Conservation (phyloP, 2,888 invertebrate species). For the Cyrtodaria siliqua region DNA sequence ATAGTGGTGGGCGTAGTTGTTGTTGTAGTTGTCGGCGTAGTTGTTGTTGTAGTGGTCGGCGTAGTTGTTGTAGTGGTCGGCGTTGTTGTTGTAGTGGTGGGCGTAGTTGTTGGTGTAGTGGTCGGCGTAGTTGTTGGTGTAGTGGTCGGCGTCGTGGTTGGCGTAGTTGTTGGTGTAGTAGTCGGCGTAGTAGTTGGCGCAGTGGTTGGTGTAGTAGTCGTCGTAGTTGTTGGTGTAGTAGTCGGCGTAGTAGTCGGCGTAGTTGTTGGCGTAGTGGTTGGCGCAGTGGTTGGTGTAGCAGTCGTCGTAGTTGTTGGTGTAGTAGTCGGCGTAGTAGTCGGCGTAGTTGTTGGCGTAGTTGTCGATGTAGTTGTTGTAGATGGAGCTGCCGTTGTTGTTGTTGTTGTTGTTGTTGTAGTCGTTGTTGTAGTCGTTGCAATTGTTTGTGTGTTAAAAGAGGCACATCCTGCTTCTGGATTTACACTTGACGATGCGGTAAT, state of each 20-base stretch:
- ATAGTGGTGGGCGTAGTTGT: not conserved
- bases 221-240: not conserved
- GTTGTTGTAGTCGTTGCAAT: no score
- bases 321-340: no score
- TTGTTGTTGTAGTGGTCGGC: not conserved
- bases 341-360: no score
- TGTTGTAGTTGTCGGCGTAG: not conserved
- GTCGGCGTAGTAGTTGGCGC: not conserved
- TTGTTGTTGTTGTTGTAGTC: no score
- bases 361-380: no score
- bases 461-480: no score
- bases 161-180: not conserved
- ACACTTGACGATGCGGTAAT: no score
- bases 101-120: not conserved
- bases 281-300: no score
- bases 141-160: not conserved
- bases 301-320: no score
- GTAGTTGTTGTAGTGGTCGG: not conserved
- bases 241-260: not conserved
- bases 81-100: not conserved
- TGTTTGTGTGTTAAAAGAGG: no score
- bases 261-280: no score
- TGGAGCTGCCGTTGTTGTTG: no score
- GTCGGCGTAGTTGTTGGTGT: not conserved
- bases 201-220: not conserved